A percentile compares a stretch with the other conserved stretches of the same genome.
phyloP scores from a whole-genome alignment of 2,888 invertebrate species.

The Anaspis maculata region DNA sequence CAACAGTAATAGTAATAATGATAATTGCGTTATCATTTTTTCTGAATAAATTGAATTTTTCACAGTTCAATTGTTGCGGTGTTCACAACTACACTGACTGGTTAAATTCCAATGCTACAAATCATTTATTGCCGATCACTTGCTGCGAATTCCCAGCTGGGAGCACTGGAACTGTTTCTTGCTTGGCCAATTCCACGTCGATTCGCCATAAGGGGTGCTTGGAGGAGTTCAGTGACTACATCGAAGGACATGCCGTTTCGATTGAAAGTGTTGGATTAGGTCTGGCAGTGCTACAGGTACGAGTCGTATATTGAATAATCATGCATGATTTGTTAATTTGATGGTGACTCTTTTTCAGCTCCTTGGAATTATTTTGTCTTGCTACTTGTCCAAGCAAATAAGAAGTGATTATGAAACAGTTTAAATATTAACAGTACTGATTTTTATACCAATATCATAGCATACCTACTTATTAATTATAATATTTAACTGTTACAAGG shows the following conservation, averaged over 20 bases:
- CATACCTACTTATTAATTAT: no score
- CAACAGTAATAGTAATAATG: no score
- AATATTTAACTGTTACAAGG: no score
- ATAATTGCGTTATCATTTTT: no score
- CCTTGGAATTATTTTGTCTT: conserved; percentile 81
- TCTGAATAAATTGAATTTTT: conserved; percentile 27
- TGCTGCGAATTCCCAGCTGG: conserved; percentile 53
- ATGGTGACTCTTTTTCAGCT: conserved; percentile 50
- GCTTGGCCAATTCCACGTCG: conserved; percentile 32
- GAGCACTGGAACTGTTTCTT: conserved; percentile 40
- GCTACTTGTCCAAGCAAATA: conserved; percentile 84
- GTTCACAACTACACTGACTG: conserved; percentile 57
- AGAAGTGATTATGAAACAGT: conserved; percentile 44
- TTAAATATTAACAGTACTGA: conserved; percentile 12
- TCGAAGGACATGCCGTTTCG: conserved; percentile 61
- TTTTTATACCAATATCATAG: no score
- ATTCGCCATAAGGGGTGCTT: conserved; percentile 55
- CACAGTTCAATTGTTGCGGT: conserved; percentile 67
- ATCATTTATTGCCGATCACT: conserved; percentile 49
- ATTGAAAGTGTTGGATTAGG: conserved; percentile 75
- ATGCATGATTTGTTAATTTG: conserved; percentile 7
- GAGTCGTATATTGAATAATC: not conserved
- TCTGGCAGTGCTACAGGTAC: conserved; percentile 78
- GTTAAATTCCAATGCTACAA: conserved; percentile 35
- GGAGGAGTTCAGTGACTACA: conserved; percentile 50